Base-by-base conservation (phyloP, 2,113 vertebrate genomes). In the Epinephelus fuscoguttatus region DNA sequence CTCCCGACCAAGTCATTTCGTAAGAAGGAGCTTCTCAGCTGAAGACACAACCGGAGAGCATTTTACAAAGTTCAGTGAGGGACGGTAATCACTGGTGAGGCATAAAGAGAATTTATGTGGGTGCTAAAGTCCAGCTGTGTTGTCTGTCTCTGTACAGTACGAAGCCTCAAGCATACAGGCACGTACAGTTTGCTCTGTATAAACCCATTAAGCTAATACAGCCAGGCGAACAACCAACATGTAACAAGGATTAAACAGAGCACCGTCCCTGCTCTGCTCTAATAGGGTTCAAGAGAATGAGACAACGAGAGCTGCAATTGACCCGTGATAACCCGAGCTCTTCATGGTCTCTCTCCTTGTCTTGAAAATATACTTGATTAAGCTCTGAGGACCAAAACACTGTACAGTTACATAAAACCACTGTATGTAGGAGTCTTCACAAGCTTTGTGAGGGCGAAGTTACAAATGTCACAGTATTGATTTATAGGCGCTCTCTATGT, bases 51-150 rank as follows among this genome's bases (percentile, higher is more conserved):
- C 49, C 0, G 2, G 17, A 77, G 53, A 50, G 60, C 13, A 10
- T 74, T 64, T 62, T 40, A 56, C 30, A 59, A 63, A 71, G 50
- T 45, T 59, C 47, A 50, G 47, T 57, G 33, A 33, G 23, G 68
- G 49, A 67, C 75, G 78, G 84, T 79, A 68, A 86, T 88, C 70
- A 79, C 68, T 76, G 76, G 67, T 55, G 49, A 82, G 59, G 52
- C 70, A 75, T 81, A 76, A 80, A 78, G 62, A 47, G 77, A 84
- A 90, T 91, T 80, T 91, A 87, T 42, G 30, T 42, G 56, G 53
- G 75, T 40, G 77, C 73, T 82, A 37, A 66, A 82, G 57, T 88
- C 82, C 89, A 91, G 78, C 90, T 89, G 93, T 68, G 66, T 71
- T 5, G 81, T 62, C 82, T 85, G 55, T 81, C 80, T 50, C 49